These are phyloP conservation scores for Endomychus coccineus DNA, from an alignment of 2,888 invertebrate genomes.

Conservation along the genomic window DNA sequence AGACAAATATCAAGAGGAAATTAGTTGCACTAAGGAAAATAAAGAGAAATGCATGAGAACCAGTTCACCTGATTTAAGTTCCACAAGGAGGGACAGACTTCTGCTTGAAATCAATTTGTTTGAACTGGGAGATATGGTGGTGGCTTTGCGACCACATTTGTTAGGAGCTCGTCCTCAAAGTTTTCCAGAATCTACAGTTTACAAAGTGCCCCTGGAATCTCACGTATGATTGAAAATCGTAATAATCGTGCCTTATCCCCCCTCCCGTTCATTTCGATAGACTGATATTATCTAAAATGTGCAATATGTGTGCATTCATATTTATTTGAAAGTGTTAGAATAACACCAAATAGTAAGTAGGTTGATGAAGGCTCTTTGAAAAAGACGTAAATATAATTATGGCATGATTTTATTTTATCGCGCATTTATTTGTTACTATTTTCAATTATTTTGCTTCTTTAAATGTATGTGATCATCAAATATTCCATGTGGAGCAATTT, in stretches of 20 bases:
- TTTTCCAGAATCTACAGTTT: conserved; percentile 48
- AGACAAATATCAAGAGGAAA: conserved; percentile 47
- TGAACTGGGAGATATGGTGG: conserved; percentile 48
- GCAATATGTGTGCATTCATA: conserved; percentile 23
- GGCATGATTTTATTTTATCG: conserved; percentile 10
- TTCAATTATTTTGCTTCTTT: conserved; percentile 36
- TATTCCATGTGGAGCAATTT: conserved; percentile 43
- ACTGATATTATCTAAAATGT: conserved; percentile 24
- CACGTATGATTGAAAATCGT: conserved; percentile 43
- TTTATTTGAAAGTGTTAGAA: conserved; percentile 13
- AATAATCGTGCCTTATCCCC: conserved; percentile 5
- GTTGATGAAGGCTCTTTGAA: conserved; percentile 4
- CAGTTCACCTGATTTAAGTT: conserved; percentile 54
- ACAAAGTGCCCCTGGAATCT: conserved; percentile 53
- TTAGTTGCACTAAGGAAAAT: conserved; percentile 35
- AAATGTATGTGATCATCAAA: conserved; percentile 40
- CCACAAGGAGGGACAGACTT: conserved; percentile 41
- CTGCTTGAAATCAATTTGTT: conserved; percentile 49
- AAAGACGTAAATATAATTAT: conserved; percentile 6
- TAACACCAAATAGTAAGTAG: conserved; percentile 8
- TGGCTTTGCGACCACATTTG: conserved; percentile 43
- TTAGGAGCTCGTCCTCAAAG: conserved; percentile 48
- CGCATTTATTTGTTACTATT: conserved; percentile 25
- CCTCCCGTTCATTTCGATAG: too few species aligned
- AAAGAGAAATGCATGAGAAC: conserved; percentile 53